Evolutionary conservation across 2,797 vertebrate genomes (phyloP).

Genomic region (Cyclura pinguis): DNA sequence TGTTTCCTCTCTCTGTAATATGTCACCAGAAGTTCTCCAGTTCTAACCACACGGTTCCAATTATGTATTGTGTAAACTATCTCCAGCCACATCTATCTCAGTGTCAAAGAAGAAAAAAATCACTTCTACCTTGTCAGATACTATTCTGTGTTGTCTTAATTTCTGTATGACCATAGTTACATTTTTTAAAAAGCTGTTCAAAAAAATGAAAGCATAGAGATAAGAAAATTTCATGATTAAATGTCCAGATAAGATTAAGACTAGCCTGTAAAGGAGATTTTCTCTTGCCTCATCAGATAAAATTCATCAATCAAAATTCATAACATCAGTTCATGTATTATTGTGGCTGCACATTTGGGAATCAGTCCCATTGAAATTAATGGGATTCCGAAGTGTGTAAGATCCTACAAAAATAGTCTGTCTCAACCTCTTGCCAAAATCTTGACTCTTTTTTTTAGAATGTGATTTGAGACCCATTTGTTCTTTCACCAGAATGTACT

Average conservation of each 20-base stretch:
- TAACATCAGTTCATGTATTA: not conserved
- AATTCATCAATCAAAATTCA: not conserved
- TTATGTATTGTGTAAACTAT: constrained; percentile 50
- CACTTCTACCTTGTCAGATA: constrained; percentile 10
- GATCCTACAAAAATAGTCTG: not conserved
- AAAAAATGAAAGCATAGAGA: not conserved
- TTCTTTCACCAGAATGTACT: constrained; percentile 3
- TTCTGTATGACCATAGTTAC: constrained; percentile 45
- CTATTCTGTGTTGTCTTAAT: constrained; percentile 12
- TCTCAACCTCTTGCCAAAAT: not conserved
- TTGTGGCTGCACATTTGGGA: not conserved
- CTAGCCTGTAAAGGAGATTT: not conserved
- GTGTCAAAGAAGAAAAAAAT: constrained; percentile 2
- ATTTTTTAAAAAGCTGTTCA: not conserved
- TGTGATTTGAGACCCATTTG: constrained; percentile 46
- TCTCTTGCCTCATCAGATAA: not conserved
- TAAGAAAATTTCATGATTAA: not conserved
- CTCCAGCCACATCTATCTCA: constrained; percentile 39
- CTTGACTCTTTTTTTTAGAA: not conserved
- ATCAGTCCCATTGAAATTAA: not conserved
- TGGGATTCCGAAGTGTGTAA: not conserved
- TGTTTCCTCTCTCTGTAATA: constrained; percentile 46
- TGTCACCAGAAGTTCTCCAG: constrained; percentile 42
- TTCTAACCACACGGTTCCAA: constrained; percentile 1
- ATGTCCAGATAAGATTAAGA: not conserved